A percentile compares a stretch with the other conserved stretches of the same genome.
phyloP scores from a whole-genome alignment of 2,888 invertebrate species.

The Mesochorus sp. region DNA sequence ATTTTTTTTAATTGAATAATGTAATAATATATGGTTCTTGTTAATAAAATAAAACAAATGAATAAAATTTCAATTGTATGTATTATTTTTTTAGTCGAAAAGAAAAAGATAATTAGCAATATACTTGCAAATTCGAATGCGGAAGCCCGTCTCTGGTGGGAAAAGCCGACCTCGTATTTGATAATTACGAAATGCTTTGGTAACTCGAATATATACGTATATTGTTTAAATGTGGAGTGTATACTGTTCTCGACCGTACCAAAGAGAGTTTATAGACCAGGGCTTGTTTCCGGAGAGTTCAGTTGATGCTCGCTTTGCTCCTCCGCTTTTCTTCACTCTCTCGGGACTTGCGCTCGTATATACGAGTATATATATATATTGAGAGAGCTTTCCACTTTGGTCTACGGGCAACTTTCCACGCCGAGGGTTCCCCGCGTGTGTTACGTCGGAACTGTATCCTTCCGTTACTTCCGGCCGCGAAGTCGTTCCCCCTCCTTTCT shows the following conservation, averaged over 20 bases:
- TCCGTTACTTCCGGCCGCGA: conserved; percentile 62
- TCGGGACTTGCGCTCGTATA: conserved; percentile 42
- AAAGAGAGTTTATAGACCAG: conserved; percentile 50
- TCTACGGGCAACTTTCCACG: conserved; percentile 51
- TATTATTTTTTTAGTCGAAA: not conserved
- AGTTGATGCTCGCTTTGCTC: conserved; percentile 51
- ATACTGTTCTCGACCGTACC: not conserved
- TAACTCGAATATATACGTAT: conserved; percentile 2
- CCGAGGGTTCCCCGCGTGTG: conserved; percentile 50
- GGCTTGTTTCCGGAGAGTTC: conserved; percentile 51
- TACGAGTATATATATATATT: too few relatives aligned
- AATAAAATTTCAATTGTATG: too few relatives aligned
- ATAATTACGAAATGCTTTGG: conserved; percentile 46
- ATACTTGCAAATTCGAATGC: too few relatives aligned
- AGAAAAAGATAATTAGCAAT: not conserved
- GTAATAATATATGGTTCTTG: too few relatives aligned
- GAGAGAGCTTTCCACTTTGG: conserved; percentile 61
- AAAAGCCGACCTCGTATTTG: not conserved
- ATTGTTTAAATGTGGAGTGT: not conserved
- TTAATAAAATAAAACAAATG: too few relatives aligned
- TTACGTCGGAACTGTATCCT: conserved; percentile 62
- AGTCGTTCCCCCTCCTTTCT: conserved; percentile 13
- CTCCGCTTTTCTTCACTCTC: conserved; percentile 27
- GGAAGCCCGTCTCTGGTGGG: not conserved
- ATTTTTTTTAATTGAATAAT: too few relatives aligned